phyloP scores from a whole-genome alignment of 2,113 vertebrate genomes.

The Bolborhynchus lineola region DNA sequence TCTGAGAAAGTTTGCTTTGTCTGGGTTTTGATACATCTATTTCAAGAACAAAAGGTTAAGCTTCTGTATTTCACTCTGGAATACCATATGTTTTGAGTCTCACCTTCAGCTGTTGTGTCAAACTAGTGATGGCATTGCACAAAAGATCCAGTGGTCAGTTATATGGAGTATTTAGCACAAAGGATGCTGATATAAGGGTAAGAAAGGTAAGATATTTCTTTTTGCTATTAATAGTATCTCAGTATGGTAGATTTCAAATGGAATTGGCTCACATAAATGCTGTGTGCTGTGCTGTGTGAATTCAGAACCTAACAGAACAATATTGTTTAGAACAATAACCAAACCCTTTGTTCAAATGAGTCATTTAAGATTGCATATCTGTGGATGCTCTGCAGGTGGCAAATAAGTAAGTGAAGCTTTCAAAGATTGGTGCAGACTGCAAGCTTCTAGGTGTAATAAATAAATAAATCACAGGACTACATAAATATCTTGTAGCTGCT shows the following conservation, averaged over 20 bases:
- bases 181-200: background rate
- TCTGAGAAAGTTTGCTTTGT: background rate
- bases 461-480: background rate
- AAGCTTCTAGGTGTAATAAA: background rate
- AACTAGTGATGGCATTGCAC: background rate
- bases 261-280: background rate
- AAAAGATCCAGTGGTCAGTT: background rate
- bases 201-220: background rate
- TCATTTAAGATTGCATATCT: background rate
- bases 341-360: background rate
- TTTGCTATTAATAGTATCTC: background rate
- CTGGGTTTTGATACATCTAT: background rate
- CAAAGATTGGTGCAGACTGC: background rate
- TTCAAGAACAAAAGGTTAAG: background rate
- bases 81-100: background rate
- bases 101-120: background rate
- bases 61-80: background rate
- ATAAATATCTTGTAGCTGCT: background rate
- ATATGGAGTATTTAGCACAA: background rate
- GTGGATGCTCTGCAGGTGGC: background rate
- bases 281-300: background rate
- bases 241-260: background rate
- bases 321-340: background rate
- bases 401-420: background rate
- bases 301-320: background rate